Percentiles rank a stretch among this genome's conserved stretches.
phyloP scores from a whole-genome alignment of 2,888 invertebrate species.

The Horisme vitalbata region DNA sequence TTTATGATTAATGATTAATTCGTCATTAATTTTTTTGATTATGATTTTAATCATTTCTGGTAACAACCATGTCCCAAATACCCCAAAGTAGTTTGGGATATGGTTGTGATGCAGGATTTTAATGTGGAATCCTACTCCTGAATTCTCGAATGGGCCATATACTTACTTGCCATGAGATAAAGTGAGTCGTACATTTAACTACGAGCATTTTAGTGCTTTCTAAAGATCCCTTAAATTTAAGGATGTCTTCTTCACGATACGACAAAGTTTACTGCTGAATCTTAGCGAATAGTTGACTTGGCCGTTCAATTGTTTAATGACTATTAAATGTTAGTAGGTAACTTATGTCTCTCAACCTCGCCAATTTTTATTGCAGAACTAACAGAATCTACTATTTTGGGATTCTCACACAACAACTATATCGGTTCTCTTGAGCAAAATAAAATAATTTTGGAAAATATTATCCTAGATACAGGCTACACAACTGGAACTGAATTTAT shows the following conservation, averaged over 20 bases:
- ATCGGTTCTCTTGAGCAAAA: constrained; percentile 45
- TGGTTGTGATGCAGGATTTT: neutral
- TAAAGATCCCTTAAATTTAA: constrained; percentile 18
- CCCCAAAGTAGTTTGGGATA: too few relatives aligned
- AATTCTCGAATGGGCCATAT: neutral
- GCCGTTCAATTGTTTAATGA: too few relatives aligned
- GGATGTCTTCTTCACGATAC: constrained; percentile 15
- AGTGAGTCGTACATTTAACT: constrained; percentile 16
- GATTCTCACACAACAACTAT: constrained; percentile 55
- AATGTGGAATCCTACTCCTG: neutral
- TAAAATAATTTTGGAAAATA: constrained; percentile 40
- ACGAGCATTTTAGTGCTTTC: constrained; percentile 17
- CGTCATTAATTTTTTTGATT: too few relatives aligned
- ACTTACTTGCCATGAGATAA: neutral
- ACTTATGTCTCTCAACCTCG: too few relatives aligned
- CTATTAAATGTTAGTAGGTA: too few relatives aligned
- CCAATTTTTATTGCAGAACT: constrained; percentile 49
- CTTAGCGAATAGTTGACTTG: neutral
- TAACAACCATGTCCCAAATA: too few relatives aligned
- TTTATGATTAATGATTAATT: too few relatives aligned
- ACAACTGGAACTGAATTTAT: constrained; percentile 43
- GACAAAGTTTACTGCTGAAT: constrained; percentile 11
- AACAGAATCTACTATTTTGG: constrained; percentile 49
- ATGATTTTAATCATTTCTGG: too few relatives aligned
- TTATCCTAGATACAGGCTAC: constrained; percentile 52